These are phyloP conservation scores for Wiebesia pumilae DNA, from an alignment of 1,140 invertebrate genomes.

Conservation along the genomic window DNA sequence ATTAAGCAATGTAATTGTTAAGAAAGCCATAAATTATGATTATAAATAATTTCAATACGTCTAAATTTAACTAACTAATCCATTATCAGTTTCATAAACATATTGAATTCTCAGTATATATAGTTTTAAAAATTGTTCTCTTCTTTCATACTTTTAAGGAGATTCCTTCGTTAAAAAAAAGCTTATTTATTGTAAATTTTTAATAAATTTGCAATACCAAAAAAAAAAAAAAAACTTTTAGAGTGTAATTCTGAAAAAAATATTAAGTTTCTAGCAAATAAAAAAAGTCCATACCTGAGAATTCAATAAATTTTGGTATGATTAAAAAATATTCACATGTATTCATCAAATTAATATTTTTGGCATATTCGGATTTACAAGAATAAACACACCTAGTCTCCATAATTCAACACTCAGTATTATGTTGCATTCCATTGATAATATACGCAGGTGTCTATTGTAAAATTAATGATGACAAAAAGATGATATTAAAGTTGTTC, in stretches of 20 bases:
- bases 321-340: no score
- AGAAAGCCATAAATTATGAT: neutral
- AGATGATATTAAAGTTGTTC: neutral
- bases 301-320: no score
- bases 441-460: neutral
- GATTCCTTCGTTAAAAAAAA: no score
- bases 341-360: neutral
- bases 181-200: no score
- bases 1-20: constrained; percentile 18
- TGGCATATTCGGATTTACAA: neutral
- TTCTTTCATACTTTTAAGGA: no score
- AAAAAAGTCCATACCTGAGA: no score
- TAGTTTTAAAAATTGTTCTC: neutral
- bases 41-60: neutral
- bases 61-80: neutral
- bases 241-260: no score
- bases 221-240: no score
- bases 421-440: neutral
- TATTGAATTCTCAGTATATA: neutral
- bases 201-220: no score
- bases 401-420: neutral
- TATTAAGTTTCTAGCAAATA: no score
- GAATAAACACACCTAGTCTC: neutral
- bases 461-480: neutral
- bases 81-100: neutral